phyloP scores from a whole-genome alignment of 2,113 vertebrate genomes.

The Tyto alba region DNA sequence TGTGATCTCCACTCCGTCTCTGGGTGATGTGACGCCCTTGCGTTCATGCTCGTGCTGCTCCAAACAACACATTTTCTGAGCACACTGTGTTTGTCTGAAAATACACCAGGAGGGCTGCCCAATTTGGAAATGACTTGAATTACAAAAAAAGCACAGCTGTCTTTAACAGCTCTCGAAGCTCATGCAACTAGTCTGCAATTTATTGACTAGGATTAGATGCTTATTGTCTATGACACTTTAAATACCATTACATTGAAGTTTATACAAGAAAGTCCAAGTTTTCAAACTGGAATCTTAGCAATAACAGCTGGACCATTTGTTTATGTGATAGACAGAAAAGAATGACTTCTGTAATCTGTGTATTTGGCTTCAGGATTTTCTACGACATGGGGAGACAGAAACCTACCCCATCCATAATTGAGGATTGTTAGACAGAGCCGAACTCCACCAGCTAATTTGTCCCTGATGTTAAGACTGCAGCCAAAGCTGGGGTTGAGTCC shows the following conservation, averaged over 20 bases:
- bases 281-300: constrained; percentile 82
- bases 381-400: constrained; percentile 39
- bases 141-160: constrained; percentile 80
- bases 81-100: constrained; percentile 77
- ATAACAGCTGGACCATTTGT: constrained; percentile 84
- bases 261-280: constrained; percentile 85
- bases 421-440: constrained; percentile 57
- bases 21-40: constrained; percentile 39
- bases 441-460: constrained; percentile 69
- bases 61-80: constrained; percentile 67
- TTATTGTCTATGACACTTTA: constrained; percentile 87
- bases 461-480: constrained; percentile 70
- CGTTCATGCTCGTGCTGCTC: constrained; percentile 39
- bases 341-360: constrained; percentile 82
- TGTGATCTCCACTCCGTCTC: background rate
- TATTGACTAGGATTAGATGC: constrained; percentile 83
- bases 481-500: constrained; percentile 35
- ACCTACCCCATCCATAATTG: constrained; percentile 60
- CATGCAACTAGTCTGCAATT: constrained; percentile 77
- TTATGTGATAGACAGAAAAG: constrained; percentile 83
- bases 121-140: constrained; percentile 74
- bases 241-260: constrained; percentile 87
- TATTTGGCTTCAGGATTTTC: constrained; percentile 78
- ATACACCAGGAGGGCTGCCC: constrained; percentile 76
- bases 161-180: constrained; percentile 76